Evolutionary conservation across 2,113 vertebrate genomes (phyloP), one percentile per base, ranked within the genome.

Genomic region (Rhinolophus sinicus): DNA sequence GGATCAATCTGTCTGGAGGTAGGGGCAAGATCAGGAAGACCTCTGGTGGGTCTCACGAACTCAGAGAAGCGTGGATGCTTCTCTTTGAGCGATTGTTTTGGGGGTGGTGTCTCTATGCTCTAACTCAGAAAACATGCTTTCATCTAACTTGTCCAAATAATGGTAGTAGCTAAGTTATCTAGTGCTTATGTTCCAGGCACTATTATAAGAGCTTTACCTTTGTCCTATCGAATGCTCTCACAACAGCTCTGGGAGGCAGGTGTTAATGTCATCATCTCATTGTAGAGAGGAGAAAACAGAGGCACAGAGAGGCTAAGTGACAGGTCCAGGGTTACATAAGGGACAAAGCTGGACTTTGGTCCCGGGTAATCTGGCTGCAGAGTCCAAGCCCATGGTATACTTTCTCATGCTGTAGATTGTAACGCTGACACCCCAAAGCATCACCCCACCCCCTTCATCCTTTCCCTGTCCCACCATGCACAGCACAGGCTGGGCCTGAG

Each of bases 71-170:
- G n/a, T 60, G 52, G 8, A 38, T 80, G 87, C 65, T 84, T 52
- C 52, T 65, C 33, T 83, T 33, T 62, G 50, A 47, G 40, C 26
- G 54, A 47, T 10, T 60, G 8, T 47, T 76, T 58, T 35, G 47
- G 62, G 75, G 40, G 12, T 28, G 3, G 33, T 64, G 50, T 22
- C 47, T 56, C 16, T 58, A 0, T 54, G 76, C 47, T 62, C 22
- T 64, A 52, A 95, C 60, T 89, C 50, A n/a, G 47, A 67, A 96
- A 80, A 54, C n/a, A 28, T 18, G 33, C 65, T 84, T 84, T 56
- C 54, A 28, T 69, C 10, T 62, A 18, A 12, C 64, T 70, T 70
- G 18, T 47, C 28, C 54, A 58, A 69, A 75, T n/a, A 33, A 44
- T 67, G 24, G 50, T 9, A 5, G 47, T 5, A 56, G 56, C 28